Conservation (phyloP, 2,888 invertebrate species). For the Drosophila rellima region DNA sequence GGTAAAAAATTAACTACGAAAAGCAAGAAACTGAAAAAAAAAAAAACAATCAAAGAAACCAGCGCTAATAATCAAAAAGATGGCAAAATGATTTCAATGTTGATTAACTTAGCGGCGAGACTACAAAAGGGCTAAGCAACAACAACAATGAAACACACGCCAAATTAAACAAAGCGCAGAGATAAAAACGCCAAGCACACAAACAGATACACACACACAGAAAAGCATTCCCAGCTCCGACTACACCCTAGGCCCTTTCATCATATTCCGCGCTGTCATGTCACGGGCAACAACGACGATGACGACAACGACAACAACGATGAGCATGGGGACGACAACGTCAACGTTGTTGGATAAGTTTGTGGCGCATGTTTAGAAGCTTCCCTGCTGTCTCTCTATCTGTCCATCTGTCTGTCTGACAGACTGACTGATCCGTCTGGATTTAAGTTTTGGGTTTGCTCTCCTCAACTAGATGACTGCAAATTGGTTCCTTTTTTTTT, state of each 20-base stretch:
- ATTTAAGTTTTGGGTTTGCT: constrained; percentile 28
- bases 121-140: constrained; percentile 72
- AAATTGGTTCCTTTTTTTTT: constrained; percentile 34
- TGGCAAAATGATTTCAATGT: constrained; percentile 81
- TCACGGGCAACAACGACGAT: constrained; percentile 66
- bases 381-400: constrained; percentile 28
- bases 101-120: constrained; percentile 79
- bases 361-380: constrained; percentile 72
- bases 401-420: constrained; percentile 6
- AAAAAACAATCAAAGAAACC: constrained; percentile 52
- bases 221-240: constrained; percentile 51
- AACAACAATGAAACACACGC: constrained; percentile 60
- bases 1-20: constrained; percentile 13
- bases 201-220: constrained; percentile 42
- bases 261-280: constrained; percentile 83
- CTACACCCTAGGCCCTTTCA: constrained; percentile 75
- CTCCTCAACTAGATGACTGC: constrained; percentile 46
- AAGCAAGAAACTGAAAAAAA: constrained; percentile 12
- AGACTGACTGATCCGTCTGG: constrained; percentile 44
- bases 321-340: constrained; percentile 63
- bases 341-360: constrained; percentile 78
- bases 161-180: constrained; percentile 77
- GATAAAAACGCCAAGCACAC: constrained; percentile 39
- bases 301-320: constrained; percentile 29
- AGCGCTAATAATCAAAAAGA: constrained; percentile 77